Conservation (phyloP, 2,888 invertebrate species). For the Cryptus armator region DNA sequence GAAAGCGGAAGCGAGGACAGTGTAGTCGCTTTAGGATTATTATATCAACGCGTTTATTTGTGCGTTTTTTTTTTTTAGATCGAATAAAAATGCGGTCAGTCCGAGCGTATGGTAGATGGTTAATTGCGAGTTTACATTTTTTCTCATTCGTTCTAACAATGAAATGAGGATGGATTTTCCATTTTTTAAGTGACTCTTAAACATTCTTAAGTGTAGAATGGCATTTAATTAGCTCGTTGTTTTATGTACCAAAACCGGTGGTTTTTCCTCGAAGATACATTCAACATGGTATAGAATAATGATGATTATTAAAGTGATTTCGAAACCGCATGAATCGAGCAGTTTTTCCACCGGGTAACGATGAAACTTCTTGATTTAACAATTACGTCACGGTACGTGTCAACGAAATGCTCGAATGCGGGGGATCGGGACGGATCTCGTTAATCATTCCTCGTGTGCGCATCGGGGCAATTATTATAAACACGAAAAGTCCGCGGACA, state of each 20-base stretch:
- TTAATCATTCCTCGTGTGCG: conserved; percentile 10
- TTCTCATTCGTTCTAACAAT: background rate
- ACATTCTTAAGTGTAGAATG: background rate
- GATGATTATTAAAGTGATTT: background rate
- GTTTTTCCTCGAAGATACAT: background rate
- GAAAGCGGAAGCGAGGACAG: conserved; percentile 55
- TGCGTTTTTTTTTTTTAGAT: conserved; percentile 18
- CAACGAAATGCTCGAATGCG: conserved; percentile 8
- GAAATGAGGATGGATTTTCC: background rate
- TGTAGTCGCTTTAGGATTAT: background rate
- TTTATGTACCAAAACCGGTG: background rate
- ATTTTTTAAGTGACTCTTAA: background rate
- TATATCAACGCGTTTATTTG: background rate
- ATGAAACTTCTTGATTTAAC: background rate
- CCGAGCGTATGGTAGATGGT: background rate
- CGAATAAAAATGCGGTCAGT: background rate
- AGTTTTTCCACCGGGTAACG: background rate
- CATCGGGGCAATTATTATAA: conserved; percentile 5
- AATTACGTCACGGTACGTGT: background rate
- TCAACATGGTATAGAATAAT: background rate
- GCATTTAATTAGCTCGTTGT: conserved; percentile 1
- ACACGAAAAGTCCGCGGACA: conserved; percentile 3
- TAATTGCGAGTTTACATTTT: background rate
- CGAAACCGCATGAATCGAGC: background rate
- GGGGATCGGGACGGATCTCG: background rate